These are phyloP conservation scores for Diabrotica balteata DNA, from an alignment of 2,888 invertebrate species.

Conservation along the genomic window DNA sequence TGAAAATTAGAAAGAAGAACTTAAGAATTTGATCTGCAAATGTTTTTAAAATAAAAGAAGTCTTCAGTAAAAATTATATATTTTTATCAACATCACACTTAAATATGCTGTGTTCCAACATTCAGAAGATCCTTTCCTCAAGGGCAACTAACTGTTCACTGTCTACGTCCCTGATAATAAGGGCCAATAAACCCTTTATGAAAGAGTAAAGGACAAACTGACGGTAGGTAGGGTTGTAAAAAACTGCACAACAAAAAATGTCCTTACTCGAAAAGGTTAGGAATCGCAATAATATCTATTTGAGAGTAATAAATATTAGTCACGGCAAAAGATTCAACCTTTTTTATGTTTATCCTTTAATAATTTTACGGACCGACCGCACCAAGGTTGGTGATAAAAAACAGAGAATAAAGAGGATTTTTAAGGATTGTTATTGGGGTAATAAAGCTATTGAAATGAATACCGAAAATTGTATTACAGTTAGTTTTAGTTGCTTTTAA, in stretches of 20 bases:
- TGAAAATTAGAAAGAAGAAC: not conserved
- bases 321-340: conserved; percentile 31
- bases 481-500: no score
- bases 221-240: conserved; percentile 48
- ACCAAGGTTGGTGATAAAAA: conserved; percentile 30
- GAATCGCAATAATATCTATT: conserved; percentile 26
- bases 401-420: conserved; percentile 18
- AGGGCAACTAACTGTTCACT: no score
- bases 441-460: conserved; percentile 25
- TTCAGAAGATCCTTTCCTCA: no score
- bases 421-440: conserved; percentile 31
- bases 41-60: not conserved
- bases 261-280: conserved; percentile 38
- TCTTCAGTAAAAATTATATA: no score
- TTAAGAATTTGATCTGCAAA: not conserved
- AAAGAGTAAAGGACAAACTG: conserved; percentile 40
- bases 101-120: no score
- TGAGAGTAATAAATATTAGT: conserved; percentile 38
- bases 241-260: conserved; percentile 39
- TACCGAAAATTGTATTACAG: conserved; percentile 6
- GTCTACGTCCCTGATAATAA: conserved; percentile 1
- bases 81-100: no score
- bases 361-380: conserved; percentile 36
- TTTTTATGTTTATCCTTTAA: conserved; percentile 34
- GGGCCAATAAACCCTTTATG: conserved; percentile 46